Conservation (phyloP, 2,888 invertebrate species). For the Drosophila rellima region DNA sequence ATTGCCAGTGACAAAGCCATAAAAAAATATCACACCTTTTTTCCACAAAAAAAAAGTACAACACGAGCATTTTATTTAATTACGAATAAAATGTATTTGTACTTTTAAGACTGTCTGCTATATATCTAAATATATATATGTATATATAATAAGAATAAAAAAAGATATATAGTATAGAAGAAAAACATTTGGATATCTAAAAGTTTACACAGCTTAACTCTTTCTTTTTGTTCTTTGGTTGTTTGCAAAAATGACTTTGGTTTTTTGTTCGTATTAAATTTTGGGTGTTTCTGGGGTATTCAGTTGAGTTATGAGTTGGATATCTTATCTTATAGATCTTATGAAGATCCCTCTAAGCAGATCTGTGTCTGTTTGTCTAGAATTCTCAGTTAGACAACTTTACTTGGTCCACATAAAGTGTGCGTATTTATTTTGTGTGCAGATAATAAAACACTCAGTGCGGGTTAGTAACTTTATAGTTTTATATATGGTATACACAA, state of each 20-base stretch:
- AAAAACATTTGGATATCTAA: conserved; percentile 10
- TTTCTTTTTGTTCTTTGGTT: conserved; percentile 16
- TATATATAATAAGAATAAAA: neutral
- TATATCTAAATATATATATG: conserved; percentile 13
- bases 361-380: conserved; percentile 38
- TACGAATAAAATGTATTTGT: conserved; percentile 63
- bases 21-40: conserved; percentile 83
- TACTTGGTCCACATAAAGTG: conserved; percentile 47
- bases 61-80: conserved; percentile 70
- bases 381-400: conserved; percentile 46
- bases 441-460: conserved; percentile 75
- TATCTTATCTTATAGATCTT: conserved; percentile 48
- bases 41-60: conserved; percentile 19
- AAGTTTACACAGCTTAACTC: conserved; percentile 7
- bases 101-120: conserved; percentile 18
- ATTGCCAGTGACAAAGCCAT: conserved; percentile 79
- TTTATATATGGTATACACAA: conserved; percentile 73
- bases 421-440: conserved; percentile 55
- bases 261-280: conserved; percentile 29
- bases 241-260: conserved; percentile 67
- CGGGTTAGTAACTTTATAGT: conserved; percentile 66
- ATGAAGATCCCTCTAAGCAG: conserved; percentile 33
- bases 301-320: conserved; percentile 35
- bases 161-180: conserved; percentile 11
- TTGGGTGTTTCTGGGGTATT: conserved; percentile 18